Evolutionary conservation across 2,797 vertebrate genomes (phyloP).

Genomic region (Myiotriccus ornatus): DNA sequence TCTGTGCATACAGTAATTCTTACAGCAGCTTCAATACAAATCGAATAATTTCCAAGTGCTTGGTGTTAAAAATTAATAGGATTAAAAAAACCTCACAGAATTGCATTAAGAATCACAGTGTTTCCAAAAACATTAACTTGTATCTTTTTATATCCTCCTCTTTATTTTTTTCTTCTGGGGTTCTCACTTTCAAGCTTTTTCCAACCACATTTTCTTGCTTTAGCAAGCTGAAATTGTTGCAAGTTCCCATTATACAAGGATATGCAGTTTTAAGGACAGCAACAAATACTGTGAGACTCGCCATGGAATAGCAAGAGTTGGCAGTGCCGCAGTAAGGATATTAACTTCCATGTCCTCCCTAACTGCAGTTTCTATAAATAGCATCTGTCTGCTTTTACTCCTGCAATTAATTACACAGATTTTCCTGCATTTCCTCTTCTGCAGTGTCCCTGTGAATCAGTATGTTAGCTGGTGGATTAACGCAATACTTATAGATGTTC

Average conservation of each 20-base stretch:
- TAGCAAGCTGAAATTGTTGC: neutral
- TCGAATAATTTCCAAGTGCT: neutral
- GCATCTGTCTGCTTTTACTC: neutral
- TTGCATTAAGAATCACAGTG: neutral
- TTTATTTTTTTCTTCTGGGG: neutral
- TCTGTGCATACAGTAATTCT: neutral
- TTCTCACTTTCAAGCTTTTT: neutral
- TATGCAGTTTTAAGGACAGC: neutral
- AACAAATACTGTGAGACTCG: neutral
- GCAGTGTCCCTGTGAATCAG: neutral
- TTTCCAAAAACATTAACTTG: neutral
- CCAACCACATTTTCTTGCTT: neutral
- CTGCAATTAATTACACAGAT: constrained; percentile 40
- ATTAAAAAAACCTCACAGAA: neutral
- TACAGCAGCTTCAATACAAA: neutral
- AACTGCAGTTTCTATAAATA: constrained; percentile 56
- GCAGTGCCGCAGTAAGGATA: neutral
- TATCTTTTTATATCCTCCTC: neutral
- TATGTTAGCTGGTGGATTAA: neutral
- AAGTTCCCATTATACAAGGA: constrained; percentile 15
- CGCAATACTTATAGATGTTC: neutral
- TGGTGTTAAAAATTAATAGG: neutral
- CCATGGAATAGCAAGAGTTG: constrained; percentile 13
- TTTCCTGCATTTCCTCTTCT: constrained; percentile 21
- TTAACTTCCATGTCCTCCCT: constrained; percentile 25